A percentile compares a stretch with the other conserved stretches of the same genome.
Conservation (phyloP, 2,888 invertebrate species). For the Plusia festucae region DNA sequence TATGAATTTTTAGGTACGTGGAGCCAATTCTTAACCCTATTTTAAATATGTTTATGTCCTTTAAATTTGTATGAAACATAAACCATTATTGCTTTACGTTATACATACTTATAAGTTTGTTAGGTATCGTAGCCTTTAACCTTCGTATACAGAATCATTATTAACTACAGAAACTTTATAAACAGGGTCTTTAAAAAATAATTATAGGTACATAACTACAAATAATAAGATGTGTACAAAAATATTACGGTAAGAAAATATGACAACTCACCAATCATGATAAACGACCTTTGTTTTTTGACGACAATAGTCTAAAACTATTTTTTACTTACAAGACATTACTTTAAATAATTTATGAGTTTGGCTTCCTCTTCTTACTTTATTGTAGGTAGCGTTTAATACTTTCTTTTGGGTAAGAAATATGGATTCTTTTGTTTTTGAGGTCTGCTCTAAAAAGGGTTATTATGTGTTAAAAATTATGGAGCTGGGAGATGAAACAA, state of each 20-base stretch:
- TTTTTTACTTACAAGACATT: conserved; percentile 41
- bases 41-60: no score
- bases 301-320: not conserved
- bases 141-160: no score
- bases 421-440: conserved; percentile 25
- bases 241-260: not conserved
- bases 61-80: no score
- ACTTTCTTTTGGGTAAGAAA: not conserved
- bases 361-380: conserved; percentile 35
- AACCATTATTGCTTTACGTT: no score
- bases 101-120: no score
- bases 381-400: not conserved
- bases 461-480: not conserved
- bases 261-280: not conserved
- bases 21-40: no score
- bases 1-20: no score
- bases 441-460: conserved; percentile 6
- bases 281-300: not conserved
- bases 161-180: no score
- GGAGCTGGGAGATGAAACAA: not conserved
- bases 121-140: no score
- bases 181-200: no score
- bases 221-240: not conserved
- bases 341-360: conserved; percentile 69
- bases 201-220: no score